These are phyloP conservation scores for Brachionus rotundiformis DNA, from an alignment of 1,140 invertebrate species.

Conservation along the genomic window DNA sequence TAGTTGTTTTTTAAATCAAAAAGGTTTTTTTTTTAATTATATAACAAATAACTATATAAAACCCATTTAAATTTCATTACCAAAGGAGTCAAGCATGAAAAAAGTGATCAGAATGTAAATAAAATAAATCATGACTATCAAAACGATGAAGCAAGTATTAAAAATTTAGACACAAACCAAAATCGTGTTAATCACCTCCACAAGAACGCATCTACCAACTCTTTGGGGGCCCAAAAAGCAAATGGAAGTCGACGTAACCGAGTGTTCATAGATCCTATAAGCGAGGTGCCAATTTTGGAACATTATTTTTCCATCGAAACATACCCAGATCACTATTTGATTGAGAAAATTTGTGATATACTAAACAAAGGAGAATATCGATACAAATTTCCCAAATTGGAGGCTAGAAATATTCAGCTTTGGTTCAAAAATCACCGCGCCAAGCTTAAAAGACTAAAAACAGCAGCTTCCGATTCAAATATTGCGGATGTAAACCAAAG, in stretches of 20 bases:
- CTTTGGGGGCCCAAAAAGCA: neutral
- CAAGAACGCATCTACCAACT: slow-evolving; percentile 14
- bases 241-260: slow-evolving; percentile 72
- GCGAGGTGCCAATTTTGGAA: slow-evolving; percentile 91
- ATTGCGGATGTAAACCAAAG: neutral
- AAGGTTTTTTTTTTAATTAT: slow-evolving; percentile 16
- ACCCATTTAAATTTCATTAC: neutral
- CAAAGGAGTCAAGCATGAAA: slow-evolving; percentile 44
- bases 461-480: neutral
- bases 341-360: slow-evolving; percentile 93
- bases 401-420: slow-evolving; percentile 96
- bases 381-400: slow-evolving; percentile 90
- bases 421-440: slow-evolving; percentile 84
- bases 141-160: neutral
- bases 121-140: slow-evolving; percentile 29
- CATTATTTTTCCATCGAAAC: slow-evolving; percentile 95
- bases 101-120: neutral
- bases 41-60: neutral
- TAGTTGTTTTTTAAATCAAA: neutral
- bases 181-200: neutral
- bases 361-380: slow-evolving; percentile 84
- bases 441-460: slow-evolving; percentile 78
- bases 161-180: neutral
- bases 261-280: slow-evolving; percentile 97
- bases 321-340: slow-evolving; percentile 68